Percentiles rank a stretch among this genome's conserved stretches.
Evolutionary conservation across 2,888 invertebrate species (phyloP).

Genomic region (Alloscopus bannaensis): DNA sequence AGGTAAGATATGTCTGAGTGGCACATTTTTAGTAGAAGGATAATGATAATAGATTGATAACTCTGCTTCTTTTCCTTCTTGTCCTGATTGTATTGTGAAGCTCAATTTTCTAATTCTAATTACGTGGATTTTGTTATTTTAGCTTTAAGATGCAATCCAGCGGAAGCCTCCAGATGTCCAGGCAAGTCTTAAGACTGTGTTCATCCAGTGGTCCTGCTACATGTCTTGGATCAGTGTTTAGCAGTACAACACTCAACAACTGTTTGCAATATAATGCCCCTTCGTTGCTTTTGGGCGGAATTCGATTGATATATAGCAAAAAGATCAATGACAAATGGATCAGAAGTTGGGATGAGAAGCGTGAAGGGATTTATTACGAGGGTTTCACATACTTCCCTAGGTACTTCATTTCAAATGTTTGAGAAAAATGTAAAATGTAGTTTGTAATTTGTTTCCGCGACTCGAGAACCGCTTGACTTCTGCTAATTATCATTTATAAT

Average conservation of each 20-base stretch:
- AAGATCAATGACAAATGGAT: neutral
- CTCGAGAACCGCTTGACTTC: neutral
- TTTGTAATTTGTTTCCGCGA: neutral
- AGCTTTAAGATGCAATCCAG: neutral
- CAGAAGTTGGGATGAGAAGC: neutral
- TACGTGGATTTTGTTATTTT: neutral
- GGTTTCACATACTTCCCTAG: slow-evolving; percentile 80
- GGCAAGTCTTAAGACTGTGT: neutral
- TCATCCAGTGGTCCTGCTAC: too few relatives aligned
- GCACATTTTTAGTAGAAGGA: too few relatives aligned
- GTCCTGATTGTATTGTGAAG: too few relatives aligned
- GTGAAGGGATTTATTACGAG: slow-evolving; percentile 78
- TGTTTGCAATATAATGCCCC: neutral
- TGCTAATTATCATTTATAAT: neutral
- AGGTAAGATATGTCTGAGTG: too few relatives aligned
- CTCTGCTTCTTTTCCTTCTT: too few relatives aligned
- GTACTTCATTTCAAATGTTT: slow-evolving; percentile 75
- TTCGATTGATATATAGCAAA: slow-evolving; percentile 41
- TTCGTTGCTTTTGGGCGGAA: slow-evolving; percentile 28
- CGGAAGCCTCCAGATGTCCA: neutral
- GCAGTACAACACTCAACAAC: neutral
- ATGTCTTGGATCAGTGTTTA: neutral
- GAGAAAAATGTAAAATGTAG: neutral
- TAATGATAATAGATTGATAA: too few relatives aligned
- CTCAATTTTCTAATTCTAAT: neutral